Conservation (phyloP, 2,888 invertebrate species). For the Ornithoptera priamus region DNA sequence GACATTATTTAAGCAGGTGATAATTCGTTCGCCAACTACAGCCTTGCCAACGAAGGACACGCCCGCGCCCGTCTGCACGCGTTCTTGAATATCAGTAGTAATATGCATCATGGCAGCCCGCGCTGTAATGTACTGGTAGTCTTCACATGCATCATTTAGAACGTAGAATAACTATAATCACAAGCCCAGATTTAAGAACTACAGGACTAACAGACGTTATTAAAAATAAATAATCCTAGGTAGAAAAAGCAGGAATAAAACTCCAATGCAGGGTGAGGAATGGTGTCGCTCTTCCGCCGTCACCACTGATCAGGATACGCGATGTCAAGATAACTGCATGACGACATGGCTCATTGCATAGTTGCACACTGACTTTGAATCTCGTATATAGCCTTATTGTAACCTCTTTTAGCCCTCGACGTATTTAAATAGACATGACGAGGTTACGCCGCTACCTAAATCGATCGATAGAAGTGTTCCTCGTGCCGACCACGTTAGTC, state of each 20-base stretch:
- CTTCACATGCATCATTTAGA: not conserved
- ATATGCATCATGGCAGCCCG: too few relatives aligned
- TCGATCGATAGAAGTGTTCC: conserved; percentile 55
- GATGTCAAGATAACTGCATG: conserved; percentile 71
- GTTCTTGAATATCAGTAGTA: conserved; percentile 33
- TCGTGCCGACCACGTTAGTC: conserved; percentile 54
- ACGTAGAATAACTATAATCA: conserved; percentile 18
- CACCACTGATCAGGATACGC: conserved; percentile 72
- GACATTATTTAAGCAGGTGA: conserved; percentile 56
- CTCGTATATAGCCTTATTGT: conserved; percentile 60
- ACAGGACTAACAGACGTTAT: conserved; percentile 30
- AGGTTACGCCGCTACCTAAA: conserved; percentile 56
- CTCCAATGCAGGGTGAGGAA: conserved; percentile 32
- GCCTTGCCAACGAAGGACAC: conserved; percentile 50
- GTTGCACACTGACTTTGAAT: conserved; percentile 62
- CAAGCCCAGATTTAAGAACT: conserved; percentile 1
- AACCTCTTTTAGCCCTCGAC: conserved; percentile 57
- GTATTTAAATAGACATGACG: conserved; percentile 66
- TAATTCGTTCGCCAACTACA: conserved; percentile 43
- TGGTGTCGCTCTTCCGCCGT: conserved; percentile 64
- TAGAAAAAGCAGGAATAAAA: conserved; percentile 11
- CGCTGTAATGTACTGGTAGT: too few relatives aligned
- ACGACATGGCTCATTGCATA: conserved; percentile 54
- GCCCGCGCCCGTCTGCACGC: conserved; percentile 20
- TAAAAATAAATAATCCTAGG: not conserved